Evolutionary conservation across 2,113 vertebrate species (phyloP).

Genomic region (Psettodes erumei): DNA sequence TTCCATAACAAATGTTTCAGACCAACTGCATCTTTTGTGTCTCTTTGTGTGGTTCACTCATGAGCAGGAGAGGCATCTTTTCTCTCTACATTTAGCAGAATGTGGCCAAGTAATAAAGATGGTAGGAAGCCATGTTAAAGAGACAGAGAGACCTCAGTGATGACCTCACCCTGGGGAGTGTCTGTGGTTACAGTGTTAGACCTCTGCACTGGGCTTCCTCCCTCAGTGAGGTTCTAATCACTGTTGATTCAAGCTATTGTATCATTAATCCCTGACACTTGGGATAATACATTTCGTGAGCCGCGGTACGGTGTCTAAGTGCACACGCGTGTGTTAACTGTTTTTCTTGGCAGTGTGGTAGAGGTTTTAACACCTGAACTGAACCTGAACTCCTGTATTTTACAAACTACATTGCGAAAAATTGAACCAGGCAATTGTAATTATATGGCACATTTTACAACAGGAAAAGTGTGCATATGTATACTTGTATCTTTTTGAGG

Average conservation of each 20-base stretch:
- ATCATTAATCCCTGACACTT: conserved; percentile 70
- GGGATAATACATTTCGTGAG: conserved; percentile 49
- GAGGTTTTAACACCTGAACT: conserved; percentile 15
- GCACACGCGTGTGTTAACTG: conserved; percentile 40
- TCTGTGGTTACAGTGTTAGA: conserved; percentile 64
- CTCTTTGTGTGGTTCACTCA: neutral
- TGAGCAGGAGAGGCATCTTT: neutral
- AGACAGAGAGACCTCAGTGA: conserved; percentile 14
- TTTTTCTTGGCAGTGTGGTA: conserved; percentile 54
- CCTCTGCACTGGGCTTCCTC: conserved; percentile 56
- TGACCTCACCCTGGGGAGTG: conserved; percentile 44
- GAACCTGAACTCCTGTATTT: conserved; percentile 4
- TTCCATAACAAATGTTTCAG: neutral
- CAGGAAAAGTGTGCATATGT: no score
- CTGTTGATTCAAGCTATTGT: conserved; percentile 76
- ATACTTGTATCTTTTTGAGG: no score
- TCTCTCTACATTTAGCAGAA: neutral
- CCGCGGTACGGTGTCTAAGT: conserved; percentile 30
- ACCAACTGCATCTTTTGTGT: neutral
- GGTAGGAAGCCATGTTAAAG: neutral
- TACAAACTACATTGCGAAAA: neutral
- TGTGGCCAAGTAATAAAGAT: neutral
- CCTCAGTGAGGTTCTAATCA: conserved; percentile 65
- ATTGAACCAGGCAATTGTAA: neutral
- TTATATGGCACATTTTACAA: neutral